Evolutionary conservation across 2,888 invertebrate species (phyloP).

Genomic region (Pristionchus japonicus): DNA sequence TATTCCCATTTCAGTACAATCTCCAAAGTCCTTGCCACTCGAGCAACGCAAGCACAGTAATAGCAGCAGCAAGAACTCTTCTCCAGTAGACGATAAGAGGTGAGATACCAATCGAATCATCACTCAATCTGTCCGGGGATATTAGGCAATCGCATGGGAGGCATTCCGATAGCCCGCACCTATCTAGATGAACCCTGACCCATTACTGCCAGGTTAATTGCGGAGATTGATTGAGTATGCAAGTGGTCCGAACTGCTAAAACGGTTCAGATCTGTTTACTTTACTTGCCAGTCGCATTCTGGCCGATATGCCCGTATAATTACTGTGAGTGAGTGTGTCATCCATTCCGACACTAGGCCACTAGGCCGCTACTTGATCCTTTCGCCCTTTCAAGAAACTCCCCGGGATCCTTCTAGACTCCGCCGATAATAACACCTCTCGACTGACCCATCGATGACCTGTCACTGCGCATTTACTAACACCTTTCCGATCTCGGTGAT

Average conservation of each 20-base stretch:
- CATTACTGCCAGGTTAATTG: background rate
- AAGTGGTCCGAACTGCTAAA: background rate
- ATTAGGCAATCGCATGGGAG: background rate
- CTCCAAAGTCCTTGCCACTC: background rate
- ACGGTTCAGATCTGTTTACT: background rate
- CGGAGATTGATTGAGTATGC: background rate
- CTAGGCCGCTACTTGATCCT: background rate
- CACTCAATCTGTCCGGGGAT: background rate
- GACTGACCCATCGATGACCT: background rate
- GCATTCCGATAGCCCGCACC: background rate
- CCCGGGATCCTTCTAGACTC: background rate
- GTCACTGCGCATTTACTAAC: background rate
- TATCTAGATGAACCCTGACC: conserved; percentile 24
- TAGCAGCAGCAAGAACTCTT: background rate
- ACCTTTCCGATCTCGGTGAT: background rate
- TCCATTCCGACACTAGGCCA: conserved; percentile 19
- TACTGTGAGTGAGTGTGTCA: background rate
- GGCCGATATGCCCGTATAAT: background rate
- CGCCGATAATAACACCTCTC: conserved; percentile 18
- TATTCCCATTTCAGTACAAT: background rate
- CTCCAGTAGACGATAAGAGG: conserved; percentile 12
- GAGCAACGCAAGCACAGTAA: conserved; percentile 1
- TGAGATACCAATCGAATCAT: background rate
- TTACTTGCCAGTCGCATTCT: background rate
- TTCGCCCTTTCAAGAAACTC: background rate